A percentile compares a stretch with the other conserved stretches of the same genome.
Evolutionary conservation across 2,888 invertebrate species (phyloP).

Genomic region (Agrilus mali): DNA sequence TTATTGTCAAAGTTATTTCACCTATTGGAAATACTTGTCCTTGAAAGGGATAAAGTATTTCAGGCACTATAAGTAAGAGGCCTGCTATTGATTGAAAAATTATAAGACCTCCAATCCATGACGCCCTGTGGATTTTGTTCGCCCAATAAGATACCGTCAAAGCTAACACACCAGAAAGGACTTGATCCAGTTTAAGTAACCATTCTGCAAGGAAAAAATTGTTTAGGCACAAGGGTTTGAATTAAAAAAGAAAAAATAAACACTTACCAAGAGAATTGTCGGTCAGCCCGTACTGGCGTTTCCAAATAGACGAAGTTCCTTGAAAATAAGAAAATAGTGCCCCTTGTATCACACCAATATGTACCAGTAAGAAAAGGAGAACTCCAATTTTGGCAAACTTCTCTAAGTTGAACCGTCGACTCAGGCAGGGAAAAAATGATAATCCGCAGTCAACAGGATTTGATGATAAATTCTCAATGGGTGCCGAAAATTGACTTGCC

Average conservation of each 20-base stretch:
- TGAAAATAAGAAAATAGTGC: conserved; percentile 37
- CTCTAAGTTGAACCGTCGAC: conserved; percentile 29
- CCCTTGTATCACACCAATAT: conserved; percentile 34
- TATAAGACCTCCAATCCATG: conserved; percentile 44
- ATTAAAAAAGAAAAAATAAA: neutral
- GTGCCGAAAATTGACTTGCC: conserved; percentile 22
- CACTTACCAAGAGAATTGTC: conserved; percentile 34
- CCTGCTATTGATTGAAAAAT: conserved; percentile 41
- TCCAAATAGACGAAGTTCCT: conserved; percentile 38
- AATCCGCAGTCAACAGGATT: conserved; percentile 38
- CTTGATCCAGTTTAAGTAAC: conserved; percentile 41
- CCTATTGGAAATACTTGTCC: conserved; percentile 7
- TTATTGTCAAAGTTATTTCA: no score
- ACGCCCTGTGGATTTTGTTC: conserved; percentile 42
- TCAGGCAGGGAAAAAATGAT: conserved; percentile 31
- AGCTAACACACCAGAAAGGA: conserved; percentile 41
- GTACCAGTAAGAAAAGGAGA: conserved; percentile 32
- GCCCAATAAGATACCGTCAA: conserved; percentile 44
- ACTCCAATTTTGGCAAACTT: conserved; percentile 36
- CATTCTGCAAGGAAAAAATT: conserved; percentile 37
- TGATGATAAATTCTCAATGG: conserved; percentile 16
- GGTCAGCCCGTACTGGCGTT: conserved; percentile 34
- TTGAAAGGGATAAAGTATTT: conserved; percentile 33
- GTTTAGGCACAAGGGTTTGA: neutral
- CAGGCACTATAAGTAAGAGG: conserved; percentile 40